Percentiles rank a stretch among this genome's conserved stretches.
Evolutionary conservation across 1,140 invertebrate genomes (phyloP).

Genomic region (Drosophila azteca): DNA sequence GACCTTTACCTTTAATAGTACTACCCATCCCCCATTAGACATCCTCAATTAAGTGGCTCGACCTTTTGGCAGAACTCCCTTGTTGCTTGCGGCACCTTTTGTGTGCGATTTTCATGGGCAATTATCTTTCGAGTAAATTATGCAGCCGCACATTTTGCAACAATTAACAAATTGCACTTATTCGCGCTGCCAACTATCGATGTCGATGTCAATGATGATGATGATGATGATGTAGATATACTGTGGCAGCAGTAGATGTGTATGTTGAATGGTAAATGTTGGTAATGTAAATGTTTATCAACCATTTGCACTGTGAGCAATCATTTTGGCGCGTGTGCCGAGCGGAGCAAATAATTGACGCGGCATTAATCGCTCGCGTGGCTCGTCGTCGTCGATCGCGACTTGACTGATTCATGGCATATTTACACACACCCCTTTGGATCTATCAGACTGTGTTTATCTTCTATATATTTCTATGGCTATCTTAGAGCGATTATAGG

Average conservation of each 20-base stretch:
- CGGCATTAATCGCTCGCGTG: conserved; percentile 52
- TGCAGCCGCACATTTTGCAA: conserved; percentile 69
- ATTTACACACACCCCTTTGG: conserved; percentile 5
- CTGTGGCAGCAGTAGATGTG: too few relatives aligned
- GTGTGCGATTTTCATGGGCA: conserved; percentile 62
- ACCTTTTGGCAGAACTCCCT: conserved; percentile 66
- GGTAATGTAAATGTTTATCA: conserved; percentile 70
- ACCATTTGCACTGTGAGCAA: conserved; percentile 74
- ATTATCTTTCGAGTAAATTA: conserved; percentile 69
- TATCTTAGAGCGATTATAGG: too few relatives aligned
- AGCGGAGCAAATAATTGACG: conserved; percentile 62
- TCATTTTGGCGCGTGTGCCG: conserved; percentile 72
- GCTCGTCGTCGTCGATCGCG: conserved; percentile 6
- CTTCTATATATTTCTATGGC: neutral
- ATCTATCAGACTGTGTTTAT: conserved; percentile 17
- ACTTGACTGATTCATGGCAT: conserved; percentile 65
- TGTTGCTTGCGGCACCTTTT: conserved; percentile 64
- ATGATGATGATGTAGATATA: conserved; percentile 40
- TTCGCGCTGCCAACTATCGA: conserved; percentile 37
- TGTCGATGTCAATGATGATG: conserved; percentile 36
- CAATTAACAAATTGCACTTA: conserved; percentile 77
- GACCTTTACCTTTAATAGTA: conserved; percentile 30
- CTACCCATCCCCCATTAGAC: conserved; percentile 59
- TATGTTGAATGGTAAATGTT: conserved; percentile 41
- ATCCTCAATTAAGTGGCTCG: conserved; percentile 74